Percentiles rank a stretch among this genome's conserved stretches.
Evolutionary conservation across 2,113 vertebrate genomes (phyloP).

Genomic region (Protobothrops flavoviridis): DNA sequence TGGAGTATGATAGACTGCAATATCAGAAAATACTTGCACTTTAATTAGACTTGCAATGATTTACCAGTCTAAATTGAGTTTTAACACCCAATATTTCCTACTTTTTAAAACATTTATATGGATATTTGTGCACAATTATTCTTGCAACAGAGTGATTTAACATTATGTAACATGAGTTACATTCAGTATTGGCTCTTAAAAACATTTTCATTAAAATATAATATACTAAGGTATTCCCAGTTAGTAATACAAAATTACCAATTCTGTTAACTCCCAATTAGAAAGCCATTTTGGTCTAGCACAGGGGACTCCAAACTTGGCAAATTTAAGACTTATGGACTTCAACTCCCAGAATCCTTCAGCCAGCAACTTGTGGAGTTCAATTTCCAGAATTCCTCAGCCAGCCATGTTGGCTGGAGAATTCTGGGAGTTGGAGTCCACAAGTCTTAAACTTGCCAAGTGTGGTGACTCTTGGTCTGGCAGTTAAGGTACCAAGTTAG

Average conservation of each 20-base stretch:
- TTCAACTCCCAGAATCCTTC: background rate
- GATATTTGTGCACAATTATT: background rate
- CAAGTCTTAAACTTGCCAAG: background rate
- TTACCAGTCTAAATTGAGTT: slow-evolving; percentile 9
- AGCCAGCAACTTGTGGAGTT: too few species aligned
- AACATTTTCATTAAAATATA: background rate
- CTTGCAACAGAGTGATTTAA: background rate
- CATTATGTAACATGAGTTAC: background rate
- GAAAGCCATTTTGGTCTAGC: background rate
- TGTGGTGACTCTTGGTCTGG: background rate
- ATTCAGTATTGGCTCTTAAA: background rate
- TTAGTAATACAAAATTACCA: background rate
- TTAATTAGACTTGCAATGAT: slow-evolving; percentile 26
- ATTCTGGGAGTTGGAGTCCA: background rate
- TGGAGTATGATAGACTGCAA: background rate
- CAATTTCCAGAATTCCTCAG: background rate
- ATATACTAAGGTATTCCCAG: background rate
- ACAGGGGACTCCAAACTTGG: background rate
- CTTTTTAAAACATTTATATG: background rate
- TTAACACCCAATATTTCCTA: background rate
- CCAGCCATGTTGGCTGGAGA: background rate
- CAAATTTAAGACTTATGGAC: background rate
- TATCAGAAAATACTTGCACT: background rate
- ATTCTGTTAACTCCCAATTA: background rate
- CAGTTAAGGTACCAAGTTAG: background rate